These are phyloP conservation scores for Xenentodon cancila DNA, from an alignment of 2,797 vertebrate genomes.

Conservation along the genomic window DNA sequence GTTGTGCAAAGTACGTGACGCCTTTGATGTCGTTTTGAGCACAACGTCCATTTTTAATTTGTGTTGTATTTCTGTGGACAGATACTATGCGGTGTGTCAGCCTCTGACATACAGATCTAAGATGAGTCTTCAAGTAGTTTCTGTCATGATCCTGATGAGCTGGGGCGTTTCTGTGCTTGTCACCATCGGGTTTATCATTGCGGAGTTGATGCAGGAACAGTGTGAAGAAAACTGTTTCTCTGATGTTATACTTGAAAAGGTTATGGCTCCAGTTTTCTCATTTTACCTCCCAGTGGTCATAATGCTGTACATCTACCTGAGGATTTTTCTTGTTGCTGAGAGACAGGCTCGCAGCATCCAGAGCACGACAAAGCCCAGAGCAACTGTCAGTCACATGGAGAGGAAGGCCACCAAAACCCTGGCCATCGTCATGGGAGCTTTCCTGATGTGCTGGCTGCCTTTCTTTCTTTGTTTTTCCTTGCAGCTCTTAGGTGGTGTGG, in stretches of 20 bases:
- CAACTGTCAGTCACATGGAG: conserved; percentile 68
- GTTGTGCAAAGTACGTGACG: conserved; percentile 76
- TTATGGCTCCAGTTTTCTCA: conserved; percentile 12
- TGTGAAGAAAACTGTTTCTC: background rate
- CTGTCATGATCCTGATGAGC: conserved; percentile 79
- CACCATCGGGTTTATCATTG: conserved; percentile 66
- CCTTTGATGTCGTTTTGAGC: conserved; percentile 76
- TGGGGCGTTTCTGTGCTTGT: conserved; percentile 78
- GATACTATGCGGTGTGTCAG: conserved; percentile 38
- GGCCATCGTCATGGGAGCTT: conserved; percentile 80
- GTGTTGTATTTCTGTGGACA: conserved; percentile 78
- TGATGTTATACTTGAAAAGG: conserved; percentile 23
- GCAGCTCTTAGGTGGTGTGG: background rate
- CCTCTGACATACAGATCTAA: conserved; percentile 36
- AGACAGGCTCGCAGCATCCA: conserved; percentile 82
- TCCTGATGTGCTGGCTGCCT: conserved; percentile 15
- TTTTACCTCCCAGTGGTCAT: conserved; percentile 84
- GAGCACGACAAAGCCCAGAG: conserved; percentile 22
- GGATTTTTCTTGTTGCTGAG: conserved; percentile 85
- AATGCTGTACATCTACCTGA: conserved; percentile 85
- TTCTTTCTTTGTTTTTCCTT: conserved; percentile 14
- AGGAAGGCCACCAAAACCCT: conserved; percentile 86
- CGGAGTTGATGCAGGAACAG: no score
- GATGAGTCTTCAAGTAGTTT: conserved; percentile 4
- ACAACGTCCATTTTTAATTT: conserved; percentile 81